Evolutionary conservation across 2,888 invertebrate species (phyloP).

Genomic region (Blomia tropicalis): DNA sequence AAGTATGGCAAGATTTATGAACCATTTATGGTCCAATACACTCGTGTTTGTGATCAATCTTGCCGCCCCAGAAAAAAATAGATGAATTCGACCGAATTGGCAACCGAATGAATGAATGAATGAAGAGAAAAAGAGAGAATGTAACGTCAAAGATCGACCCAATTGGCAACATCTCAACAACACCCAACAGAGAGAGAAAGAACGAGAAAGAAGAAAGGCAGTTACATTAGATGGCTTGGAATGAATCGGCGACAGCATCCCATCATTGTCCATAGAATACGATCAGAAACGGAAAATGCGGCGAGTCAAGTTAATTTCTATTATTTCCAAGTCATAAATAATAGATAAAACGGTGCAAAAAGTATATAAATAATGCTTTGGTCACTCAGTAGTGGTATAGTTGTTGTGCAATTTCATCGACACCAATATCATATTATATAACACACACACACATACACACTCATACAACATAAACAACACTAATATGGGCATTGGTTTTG

Average conservation of each 20-base stretch:
- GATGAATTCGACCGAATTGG: background rate
- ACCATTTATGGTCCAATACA: background rate
- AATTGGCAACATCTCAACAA: too few species aligned
- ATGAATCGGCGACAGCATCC: background rate
- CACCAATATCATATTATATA: background rate
- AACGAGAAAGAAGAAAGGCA: background rate
- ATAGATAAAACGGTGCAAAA: conserved; percentile 10
- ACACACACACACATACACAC: too few species aligned
- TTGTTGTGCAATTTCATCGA: background rate
- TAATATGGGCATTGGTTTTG: too few species aligned
- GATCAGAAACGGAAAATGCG: background rate
- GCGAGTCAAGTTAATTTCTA: conserved; percentile 6
- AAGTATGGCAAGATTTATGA: conserved; percentile 1
- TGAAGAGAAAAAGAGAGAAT: too few species aligned
- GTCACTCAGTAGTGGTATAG: background rate
- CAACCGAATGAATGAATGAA: too few species aligned
- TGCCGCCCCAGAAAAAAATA: background rate
- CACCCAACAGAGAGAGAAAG: background rate
- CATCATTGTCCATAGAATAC: background rate
- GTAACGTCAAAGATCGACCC: too few species aligned
- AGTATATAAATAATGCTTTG: background rate
- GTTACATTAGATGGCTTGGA: background rate
- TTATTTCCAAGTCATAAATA: conserved; percentile 12
- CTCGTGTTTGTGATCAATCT: background rate
- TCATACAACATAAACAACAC: too few species aligned